Evolutionary conservation across 2,113 vertebrate genomes (phyloP), one percentile per base, ranked within the genome.

Genomic region (Notarius lentiginosus): DNA sequence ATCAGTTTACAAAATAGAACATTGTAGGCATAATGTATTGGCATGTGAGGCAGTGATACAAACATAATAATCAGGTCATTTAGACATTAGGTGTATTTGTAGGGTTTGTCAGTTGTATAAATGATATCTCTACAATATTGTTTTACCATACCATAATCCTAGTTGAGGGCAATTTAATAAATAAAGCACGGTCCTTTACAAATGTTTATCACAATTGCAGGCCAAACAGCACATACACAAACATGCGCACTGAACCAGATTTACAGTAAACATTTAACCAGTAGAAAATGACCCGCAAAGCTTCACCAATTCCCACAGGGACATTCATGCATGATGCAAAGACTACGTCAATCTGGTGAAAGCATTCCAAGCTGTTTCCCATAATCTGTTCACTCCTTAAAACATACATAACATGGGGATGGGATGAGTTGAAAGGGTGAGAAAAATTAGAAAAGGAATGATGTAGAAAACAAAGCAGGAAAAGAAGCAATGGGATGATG

Each of bases 301-400:
- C 58, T 51, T 30, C 30, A 76, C 18, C 18, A 58, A 34, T 27
- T 70, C 66, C 73, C 60, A 51, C 14, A 49, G 61, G 61, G 88
- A 68, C 10, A 55, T 27, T 84, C 14, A 63, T 4, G 56, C 51
- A 27, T 88, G 89, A 88, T 49, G 72, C 79, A 83, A 49, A 58
- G 49, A 51, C 66, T 55, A 88, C 60, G 30, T 86, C 73, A 86
- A 70, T 77, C 47, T 18, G 20, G 80, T 30, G 14, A 68, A 85
- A 85, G 83, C 24, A 68, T 81, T 85, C 27, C 79, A 47, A 89
- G 70, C 30, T 55, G 65, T 72, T 82, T 83, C n/a, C 79, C 20
- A 8, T 55, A 56, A 80, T 84, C 15, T 9, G 58, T 61, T 20
- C 20, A n/a, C 61, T 76, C 58, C 79, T 47, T 61, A 34, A 79